phyloP scores from a whole-genome alignment of 2,888 invertebrate genomes.

The Formica aserva region DNA sequence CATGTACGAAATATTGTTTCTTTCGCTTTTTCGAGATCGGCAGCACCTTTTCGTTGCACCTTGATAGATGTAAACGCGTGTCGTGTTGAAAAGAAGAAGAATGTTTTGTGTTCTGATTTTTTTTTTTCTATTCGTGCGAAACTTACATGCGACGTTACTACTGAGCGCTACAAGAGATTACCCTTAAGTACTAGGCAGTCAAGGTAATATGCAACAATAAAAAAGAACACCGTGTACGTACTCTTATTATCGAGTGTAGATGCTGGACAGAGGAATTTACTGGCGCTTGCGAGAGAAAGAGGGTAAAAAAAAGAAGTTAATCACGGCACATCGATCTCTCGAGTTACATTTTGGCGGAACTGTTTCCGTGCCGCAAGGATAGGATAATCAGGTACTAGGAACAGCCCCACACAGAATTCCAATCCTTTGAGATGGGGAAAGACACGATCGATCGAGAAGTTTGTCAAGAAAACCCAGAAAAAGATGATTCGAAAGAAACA shows the following conservation, averaged over 20 bases:
- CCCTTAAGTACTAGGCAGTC: constrained; percentile 74
- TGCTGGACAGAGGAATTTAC: constrained; percentile 75
- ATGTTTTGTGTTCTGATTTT: constrained; percentile 18
- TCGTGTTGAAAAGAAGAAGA: constrained; percentile 34
- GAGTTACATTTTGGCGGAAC: constrained; percentile 24
- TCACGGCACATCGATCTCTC: constrained; percentile 32
- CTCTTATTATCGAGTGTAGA: constrained; percentile 72
- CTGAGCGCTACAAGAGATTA: constrained; percentile 49
- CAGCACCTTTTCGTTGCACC: constrained; percentile 61
- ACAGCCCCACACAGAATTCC: constrained; percentile 80
- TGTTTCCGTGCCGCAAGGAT: constrained; percentile 76
- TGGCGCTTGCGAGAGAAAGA: constrained; percentile 75
- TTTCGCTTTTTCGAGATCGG: constrained; percentile 36
- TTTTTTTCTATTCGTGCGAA: constrained; percentile 53
- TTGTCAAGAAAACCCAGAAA: neutral
- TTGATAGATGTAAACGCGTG: constrained; percentile 44
- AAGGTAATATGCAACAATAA: constrained; percentile 74
- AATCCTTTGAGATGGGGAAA: constrained; percentile 74
- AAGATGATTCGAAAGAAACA: neutral
- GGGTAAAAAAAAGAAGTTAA: constrained; percentile 21
- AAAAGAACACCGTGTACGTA: constrained; percentile 67
- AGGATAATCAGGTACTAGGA: constrained; percentile 83
- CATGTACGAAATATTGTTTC: constrained; percentile 30
- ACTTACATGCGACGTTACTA: constrained; percentile 55
- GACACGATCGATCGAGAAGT: constrained; percentile 45